phyloP scores from a whole-genome alignment of 1,140 invertebrate species.

The Plodia interpunctella region DNA sequence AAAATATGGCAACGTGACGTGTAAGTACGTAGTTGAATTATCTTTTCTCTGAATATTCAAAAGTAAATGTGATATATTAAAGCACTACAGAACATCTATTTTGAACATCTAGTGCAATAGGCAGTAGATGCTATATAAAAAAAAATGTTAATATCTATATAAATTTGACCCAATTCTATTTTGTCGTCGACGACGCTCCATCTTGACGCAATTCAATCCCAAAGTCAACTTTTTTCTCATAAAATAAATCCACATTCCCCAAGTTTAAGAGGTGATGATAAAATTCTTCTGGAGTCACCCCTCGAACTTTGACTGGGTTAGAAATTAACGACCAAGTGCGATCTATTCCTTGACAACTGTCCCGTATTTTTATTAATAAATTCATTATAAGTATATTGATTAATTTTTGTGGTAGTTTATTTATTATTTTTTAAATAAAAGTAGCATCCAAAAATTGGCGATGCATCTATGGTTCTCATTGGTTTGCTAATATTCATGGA shows the following conservation, averaged over 20 bases:
- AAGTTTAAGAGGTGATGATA: constrained; percentile 38
- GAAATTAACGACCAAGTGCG: constrained; percentile 17
- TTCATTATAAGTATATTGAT: too few relatives aligned
- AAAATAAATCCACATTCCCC: constrained; percentile 32
- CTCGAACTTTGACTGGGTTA: constrained; percentile 38
- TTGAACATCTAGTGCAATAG: too few relatives aligned
- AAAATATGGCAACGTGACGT: background rate
- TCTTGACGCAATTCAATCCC: constrained; percentile 4
- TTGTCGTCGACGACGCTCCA: background rate
- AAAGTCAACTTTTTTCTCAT: constrained; percentile 29
- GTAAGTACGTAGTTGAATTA: background rate
- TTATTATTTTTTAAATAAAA: too few relatives aligned
- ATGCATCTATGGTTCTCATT: too few relatives aligned
- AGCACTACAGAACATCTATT: background rate
- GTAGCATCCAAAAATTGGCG: too few relatives aligned
- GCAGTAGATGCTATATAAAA: too few relatives aligned
- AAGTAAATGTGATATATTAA: too few relatives aligned
- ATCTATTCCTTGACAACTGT: background rate
- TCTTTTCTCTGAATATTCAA: background rate
- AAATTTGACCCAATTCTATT: constrained; percentile 5
- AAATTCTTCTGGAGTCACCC: constrained; percentile 35
- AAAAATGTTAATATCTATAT: too few relatives aligned
- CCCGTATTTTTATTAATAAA: background rate
- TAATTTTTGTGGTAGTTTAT: too few relatives aligned
- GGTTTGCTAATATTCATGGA: too few relatives aligned